Evolutionary conservation across 2,888 invertebrate genomes (phyloP).

Genomic region (Carpatolechia fugitivella): DNA sequence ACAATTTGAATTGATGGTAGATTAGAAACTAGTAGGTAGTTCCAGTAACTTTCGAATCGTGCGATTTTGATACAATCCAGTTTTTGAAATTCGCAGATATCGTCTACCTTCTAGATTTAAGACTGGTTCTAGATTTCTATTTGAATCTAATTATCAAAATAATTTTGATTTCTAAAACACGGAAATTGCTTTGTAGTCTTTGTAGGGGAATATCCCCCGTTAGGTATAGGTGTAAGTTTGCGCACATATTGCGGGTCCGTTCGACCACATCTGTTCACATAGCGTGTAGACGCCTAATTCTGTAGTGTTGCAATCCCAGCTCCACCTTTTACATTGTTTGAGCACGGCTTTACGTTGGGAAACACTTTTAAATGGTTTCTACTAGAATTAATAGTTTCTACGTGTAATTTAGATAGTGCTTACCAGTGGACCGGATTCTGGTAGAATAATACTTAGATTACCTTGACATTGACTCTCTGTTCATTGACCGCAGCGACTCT

Average conservation of each 20-base stretch:
- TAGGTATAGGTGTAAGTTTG: constrained; percentile 9
- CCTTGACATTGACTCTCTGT: not conserved
- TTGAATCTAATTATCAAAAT: too few species aligned
- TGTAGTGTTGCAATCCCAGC: constrained; percentile 2
- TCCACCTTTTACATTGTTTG: not conserved
- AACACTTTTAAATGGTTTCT: constrained; percentile 1
- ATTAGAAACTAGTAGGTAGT: not conserved
- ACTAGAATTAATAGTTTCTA: too few species aligned
- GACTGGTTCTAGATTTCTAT: too few species aligned
- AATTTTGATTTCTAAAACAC: not conserved
- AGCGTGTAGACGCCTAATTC: constrained; percentile 2
- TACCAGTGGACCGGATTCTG: too few species aligned
- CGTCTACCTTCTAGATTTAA: too few species aligned
- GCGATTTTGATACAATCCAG: not conserved
- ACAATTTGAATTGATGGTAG: not conserved
- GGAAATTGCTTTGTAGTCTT: constrained; percentile 1
- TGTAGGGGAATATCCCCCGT: constrained; percentile 2
- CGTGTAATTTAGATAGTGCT: too few species aligned
- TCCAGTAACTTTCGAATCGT: not conserved
- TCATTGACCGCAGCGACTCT: not conserved
- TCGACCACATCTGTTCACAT: constrained; percentile 12
- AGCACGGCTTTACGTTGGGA: not conserved
- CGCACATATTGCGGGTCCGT: constrained; percentile 4
- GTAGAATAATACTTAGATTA: not conserved
- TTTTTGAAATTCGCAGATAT: too few species aligned